Conservation (phyloP, 2,113 vertebrate genomes). For the Paratilapia polleni region DNA sequence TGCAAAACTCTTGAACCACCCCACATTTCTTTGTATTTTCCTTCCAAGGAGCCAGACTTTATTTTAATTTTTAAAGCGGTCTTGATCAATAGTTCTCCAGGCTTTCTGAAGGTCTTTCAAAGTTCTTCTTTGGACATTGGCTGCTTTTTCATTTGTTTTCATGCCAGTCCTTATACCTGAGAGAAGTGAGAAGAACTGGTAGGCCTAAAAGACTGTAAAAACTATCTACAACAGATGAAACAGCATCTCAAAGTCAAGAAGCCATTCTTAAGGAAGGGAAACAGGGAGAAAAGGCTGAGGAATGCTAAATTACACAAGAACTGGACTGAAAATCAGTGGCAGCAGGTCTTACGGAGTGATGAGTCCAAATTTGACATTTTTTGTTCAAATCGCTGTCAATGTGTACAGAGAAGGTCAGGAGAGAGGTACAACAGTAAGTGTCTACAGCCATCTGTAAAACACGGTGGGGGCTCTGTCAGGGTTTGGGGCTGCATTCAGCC, state of each 20-base stretch:
- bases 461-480: background rate
- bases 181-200: background rate
- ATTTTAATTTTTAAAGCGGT: background rate
- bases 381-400: background rate
- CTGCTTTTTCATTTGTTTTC: background rate
- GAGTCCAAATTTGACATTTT: too few relatives aligned
- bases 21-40: background rate
- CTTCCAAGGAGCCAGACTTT: background rate
- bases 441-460: background rate
- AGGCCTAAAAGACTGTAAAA: background rate
- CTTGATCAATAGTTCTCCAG: background rate
- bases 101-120: background rate
- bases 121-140: background rate
- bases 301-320: background rate
- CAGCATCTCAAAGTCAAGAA: too few relatives aligned
- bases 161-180: background rate
- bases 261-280: too few relatives aligned
- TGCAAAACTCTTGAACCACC: background rate
- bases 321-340: background rate
- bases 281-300: too few relatives aligned
- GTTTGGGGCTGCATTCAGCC: background rate
- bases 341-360: background rate
- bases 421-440: too few relatives aligned
- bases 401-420: background rate
- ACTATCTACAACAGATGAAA: too few relatives aligned